Base-by-base conservation (phyloP, 2,888 invertebrate genomes). In the Pardosa pseudoannulata region DNA sequence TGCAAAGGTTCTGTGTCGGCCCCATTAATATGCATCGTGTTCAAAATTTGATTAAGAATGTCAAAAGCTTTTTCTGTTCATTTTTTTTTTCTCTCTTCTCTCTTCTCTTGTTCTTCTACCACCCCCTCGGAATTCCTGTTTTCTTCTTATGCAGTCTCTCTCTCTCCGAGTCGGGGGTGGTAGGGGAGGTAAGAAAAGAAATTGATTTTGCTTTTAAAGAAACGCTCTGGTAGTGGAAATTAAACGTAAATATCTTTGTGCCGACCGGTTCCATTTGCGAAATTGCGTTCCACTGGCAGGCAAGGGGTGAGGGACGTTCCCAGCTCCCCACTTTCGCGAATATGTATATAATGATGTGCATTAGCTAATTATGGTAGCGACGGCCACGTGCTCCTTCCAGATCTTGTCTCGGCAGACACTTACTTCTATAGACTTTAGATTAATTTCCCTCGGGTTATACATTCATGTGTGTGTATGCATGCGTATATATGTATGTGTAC, bases 11-110 rank as follows among this genome's bases (percentile, higher is more conserved):
- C 27, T 67, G 64, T 64, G 36, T 76, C 46, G 32, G 32, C 65
- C 29, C 32, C 73, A 73, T 73, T 80, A 65, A 50, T 50, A 62
- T 76, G 75, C 75, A 68, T 82, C 71, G 62, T 64, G 46, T 71
- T 82, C 68, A 65, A 81, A 82, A 82, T 82, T 76, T 82, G 82
- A 82, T 82, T 82, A 82, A 75, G 71, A 70, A 50, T 41, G 82
- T 70, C 82, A 82, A 41, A 56, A 36, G 29, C 39, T 31, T 31
- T 29, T 65, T 65, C 23, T 62, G 13, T 65, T 65, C n/a, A 19
- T 13, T 36, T 36, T 36, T 9, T 16, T 19, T 67, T 67, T 67
- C 23, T 36, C 11, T 36, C 27, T 31, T 56, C 41, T 67, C n/a
- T n/a, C n/a, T n/a, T n/a, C n/a, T n/a, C n/a, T n/a, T n/a, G n/a